These are phyloP conservation scores for Dryococelus australis DNA, from an alignment of 2,888 invertebrate genomes.

Conservation along the genomic window DNA sequence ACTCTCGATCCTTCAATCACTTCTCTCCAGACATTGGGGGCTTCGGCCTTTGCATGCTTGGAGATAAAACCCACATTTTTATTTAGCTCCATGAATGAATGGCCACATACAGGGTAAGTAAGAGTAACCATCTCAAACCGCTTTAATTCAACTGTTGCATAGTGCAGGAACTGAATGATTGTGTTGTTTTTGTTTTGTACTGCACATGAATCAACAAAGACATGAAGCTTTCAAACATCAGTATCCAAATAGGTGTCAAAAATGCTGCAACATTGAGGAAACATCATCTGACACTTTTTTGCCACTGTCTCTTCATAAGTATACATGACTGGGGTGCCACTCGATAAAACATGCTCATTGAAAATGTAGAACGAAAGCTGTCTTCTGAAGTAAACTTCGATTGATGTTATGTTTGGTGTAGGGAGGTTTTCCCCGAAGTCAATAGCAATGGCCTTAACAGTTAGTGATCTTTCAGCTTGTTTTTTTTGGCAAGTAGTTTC, in stretches of 20 bases:
- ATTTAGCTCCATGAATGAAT: neutral
- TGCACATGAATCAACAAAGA: neutral
- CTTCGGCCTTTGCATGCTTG: neutral
- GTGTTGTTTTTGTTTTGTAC: neutral
- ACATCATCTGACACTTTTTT: neutral
- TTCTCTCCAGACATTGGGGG: neutral
- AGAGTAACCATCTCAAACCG: neutral
- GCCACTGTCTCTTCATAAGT: neutral
- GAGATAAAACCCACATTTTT: neutral
- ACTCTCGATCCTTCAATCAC: too few relatives aligned
- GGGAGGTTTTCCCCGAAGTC: neutral
- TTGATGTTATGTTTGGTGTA: neutral
- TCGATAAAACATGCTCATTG: neutral
- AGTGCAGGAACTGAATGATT: neutral
- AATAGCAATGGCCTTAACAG: neutral
- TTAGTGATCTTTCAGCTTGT: neutral
- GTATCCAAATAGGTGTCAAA: neutral
- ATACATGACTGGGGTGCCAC: neutral
- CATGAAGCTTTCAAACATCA: neutral
- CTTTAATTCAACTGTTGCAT: neutral
- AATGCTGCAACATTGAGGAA: neutral
- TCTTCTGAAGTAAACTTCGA: neutral
- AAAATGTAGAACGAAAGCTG: neutral
- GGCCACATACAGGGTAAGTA: neutral
- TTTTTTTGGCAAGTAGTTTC: neutral